Evolutionary conservation across 2,888 invertebrate genomes (phyloP).

Genomic region (Clistopyga incitator): DNA sequence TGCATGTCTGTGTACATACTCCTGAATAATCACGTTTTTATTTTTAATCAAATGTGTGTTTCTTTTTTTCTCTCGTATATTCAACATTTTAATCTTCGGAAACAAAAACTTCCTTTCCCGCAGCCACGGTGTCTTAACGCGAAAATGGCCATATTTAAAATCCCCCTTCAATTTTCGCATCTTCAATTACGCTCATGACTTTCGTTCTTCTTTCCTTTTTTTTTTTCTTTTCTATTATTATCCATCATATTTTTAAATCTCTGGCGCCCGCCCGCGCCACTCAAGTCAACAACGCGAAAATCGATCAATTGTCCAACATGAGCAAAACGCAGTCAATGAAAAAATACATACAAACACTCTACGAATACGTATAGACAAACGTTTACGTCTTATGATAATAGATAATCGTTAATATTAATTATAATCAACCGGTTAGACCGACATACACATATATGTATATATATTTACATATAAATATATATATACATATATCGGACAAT

Average conservation of each 20-base stretch:
- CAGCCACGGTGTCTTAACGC: not conserved
- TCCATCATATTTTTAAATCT: constrained; percentile 22
- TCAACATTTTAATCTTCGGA: constrained; percentile 34
- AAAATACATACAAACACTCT: constrained; percentile 78
- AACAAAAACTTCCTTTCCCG: constrained; percentile 33
- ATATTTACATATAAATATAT: constrained; percentile 39
- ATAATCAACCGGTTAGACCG: constrained; percentile 55
- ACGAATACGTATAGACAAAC: constrained; percentile 71
- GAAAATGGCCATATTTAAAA: constrained; percentile 14
- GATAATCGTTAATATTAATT: constrained; percentile 57
- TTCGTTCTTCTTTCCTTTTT: constrained; percentile 7
- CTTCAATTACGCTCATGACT: constrained; percentile 20
- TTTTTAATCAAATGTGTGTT: constrained; percentile 36
- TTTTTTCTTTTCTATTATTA: constrained; percentile 29
- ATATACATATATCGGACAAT: constrained; percentile 63
- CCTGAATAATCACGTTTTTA: constrained; percentile 36
- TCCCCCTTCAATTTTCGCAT: constrained; percentile 34
- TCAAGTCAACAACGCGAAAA: constrained; percentile 73
- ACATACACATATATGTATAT: constrained; percentile 60
- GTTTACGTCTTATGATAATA: constrained; percentile 62
- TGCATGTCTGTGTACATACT: constrained; percentile 43
- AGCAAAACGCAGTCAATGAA: constrained; percentile 79
- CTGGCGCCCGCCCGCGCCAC: constrained; percentile 49
- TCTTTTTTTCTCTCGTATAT: constrained; percentile 31
- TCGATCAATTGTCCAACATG: constrained; percentile 74